Conservation (phyloP, 2,888 invertebrate species). For the Ceratothoa steindachneri region DNA sequence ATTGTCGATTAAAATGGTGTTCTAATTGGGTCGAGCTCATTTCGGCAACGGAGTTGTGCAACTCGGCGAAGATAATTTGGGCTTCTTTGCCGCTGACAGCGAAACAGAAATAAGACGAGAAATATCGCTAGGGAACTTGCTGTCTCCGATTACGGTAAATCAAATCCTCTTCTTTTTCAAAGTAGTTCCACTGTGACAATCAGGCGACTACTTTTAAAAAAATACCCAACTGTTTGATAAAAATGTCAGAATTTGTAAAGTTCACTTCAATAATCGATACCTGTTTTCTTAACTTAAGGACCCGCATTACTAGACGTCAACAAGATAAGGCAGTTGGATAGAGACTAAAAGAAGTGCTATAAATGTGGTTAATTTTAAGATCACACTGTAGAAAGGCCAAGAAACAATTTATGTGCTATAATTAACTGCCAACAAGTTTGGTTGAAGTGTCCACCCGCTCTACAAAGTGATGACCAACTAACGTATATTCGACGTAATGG, state of each 20-base stretch:
- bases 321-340: neutral
- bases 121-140: too few species aligned
- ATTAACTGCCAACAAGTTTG: slow-evolving; percentile 43
- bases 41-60: too few species aligned
- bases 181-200: too few species aligned
- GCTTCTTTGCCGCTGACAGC: too few species aligned
- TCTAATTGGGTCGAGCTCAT: too few species aligned
- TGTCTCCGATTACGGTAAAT: too few species aligned
- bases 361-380: neutral
- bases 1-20: too few species aligned
- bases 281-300: neutral
- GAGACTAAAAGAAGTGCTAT: neutral
- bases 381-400: slow-evolving; percentile 13
- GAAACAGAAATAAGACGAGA: too few species aligned
- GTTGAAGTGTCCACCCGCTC: slow-evolving; percentile 43
- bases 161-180: too few species aligned
- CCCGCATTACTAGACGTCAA: slow-evolving; percentile 1
- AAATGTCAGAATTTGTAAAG: neutral
- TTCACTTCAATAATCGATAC: neutral
- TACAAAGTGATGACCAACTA: slow-evolving; percentile 46
- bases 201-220: too few species aligned
- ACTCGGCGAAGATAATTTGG: too few species aligned
- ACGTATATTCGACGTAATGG: slow-evolving; percentile 36
- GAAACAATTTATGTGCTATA: slow-evolving; percentile 27
- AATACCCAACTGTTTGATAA: neutral